phyloP scores from a whole-genome alignment of 1,140 invertebrate species.

The Antheraea mylitta region DNA sequence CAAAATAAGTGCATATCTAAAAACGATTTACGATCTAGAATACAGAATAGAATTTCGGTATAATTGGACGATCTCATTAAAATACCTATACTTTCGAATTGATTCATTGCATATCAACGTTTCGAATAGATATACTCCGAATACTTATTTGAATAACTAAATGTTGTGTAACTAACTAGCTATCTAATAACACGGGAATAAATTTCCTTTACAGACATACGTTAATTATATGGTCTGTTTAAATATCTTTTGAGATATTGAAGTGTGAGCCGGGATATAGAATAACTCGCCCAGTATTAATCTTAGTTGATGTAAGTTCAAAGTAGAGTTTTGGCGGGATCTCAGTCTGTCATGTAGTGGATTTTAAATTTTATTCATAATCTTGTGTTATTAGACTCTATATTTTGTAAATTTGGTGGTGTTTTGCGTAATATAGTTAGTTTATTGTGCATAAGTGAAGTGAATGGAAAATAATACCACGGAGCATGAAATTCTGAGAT shows the following conservation, averaged over 20 bases:
- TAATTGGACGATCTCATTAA: conserved; percentile 12
- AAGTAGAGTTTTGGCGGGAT: too few species aligned
- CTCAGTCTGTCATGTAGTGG: too few species aligned
- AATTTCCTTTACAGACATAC: conserved; percentile 1
- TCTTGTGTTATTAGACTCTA: too few species aligned
- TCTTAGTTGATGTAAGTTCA: too few species aligned
- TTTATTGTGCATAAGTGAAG: too few species aligned
- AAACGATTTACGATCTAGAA: conserved; percentile 8
- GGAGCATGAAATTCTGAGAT: too few species aligned
- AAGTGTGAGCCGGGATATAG: neutral
- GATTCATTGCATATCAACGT: conserved; percentile 9
- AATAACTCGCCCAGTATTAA: too few species aligned
- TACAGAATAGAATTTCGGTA: neutral
- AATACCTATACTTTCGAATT: conserved; percentile 8
- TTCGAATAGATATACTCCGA: neutral
- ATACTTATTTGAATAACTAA: neutral
- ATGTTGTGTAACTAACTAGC: neutral
- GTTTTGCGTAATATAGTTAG: too few species aligned
- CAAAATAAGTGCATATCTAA: neutral
- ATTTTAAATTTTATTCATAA: too few species aligned
- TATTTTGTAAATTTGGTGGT: too few species aligned
- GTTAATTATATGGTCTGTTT: neutral
- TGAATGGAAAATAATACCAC: too few species aligned
- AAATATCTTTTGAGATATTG: neutral
- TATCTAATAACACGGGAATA: neutral